Base-by-base conservation (phyloP, 2,888 invertebrate genomes). In the Leucania comma region DNA sequence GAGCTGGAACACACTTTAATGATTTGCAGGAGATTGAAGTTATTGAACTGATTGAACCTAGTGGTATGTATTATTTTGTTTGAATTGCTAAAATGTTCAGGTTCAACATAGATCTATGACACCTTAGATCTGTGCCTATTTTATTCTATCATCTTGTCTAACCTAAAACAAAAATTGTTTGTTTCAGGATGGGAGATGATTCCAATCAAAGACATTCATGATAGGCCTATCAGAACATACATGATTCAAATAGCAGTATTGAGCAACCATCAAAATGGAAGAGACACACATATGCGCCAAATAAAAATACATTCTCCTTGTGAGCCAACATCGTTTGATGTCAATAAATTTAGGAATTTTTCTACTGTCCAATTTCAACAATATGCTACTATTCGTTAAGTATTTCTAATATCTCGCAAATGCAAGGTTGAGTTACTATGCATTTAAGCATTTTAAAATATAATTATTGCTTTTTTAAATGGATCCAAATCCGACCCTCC, bases 191-290 rank as follows among this genome's bases (percentile, higher is more conserved):
- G 99, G 99, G 98, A 99, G 57, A 97, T 98, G 88, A 98, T 99
- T 87, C 98, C 98, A 48, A 97, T 99, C 50, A 98, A 98, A 93
- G 98, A 99, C 91, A 97, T 98, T 61, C 97, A 97, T 83, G 98
- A 98, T 51, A 97, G 98, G 83, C 98, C 99, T 3, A 98, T 99
- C 60, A 97, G 99, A 85, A 99, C 99, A 22, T 99, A 99, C 90
- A 99, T 99, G 98, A 97, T 99, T 66, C 99, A 99, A 94, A 98
- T 99, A 84, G 99, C 99, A 24, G 98, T 99, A 1, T 97, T 99
- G 58, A 99, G 99, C 85, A 99, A 99, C 94, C 99, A 99, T 93
- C 99, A 99, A 92, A 99, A 99, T 95, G 99, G 99, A 5, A 96
- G 99, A 77, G 99, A 99, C 90, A 99, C 99, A 1, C 99, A 99